Evolutionary conservation across 2,113 vertebrate species (phyloP).

Genomic region (Myanophis thanlyinensis): DNA sequence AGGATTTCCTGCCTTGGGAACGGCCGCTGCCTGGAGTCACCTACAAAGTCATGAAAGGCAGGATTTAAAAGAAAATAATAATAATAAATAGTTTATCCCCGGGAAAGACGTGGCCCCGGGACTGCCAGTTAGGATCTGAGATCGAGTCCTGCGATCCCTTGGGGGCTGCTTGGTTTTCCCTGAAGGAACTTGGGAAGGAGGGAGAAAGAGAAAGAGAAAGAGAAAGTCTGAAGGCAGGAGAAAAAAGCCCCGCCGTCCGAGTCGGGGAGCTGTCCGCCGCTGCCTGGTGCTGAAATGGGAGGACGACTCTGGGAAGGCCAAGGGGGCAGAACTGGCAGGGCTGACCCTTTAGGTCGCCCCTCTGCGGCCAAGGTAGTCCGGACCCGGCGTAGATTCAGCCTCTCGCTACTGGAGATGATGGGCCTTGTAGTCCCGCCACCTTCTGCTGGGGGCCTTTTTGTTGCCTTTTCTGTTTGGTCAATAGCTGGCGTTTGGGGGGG

Average conservation of each 20-base stretch:
- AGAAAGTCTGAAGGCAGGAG: not conserved
- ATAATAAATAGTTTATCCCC: not conserved
- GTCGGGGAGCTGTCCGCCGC: not conserved
- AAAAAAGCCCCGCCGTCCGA: not conserved
- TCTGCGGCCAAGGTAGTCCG: not conserved
- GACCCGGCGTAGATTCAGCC: not conserved
- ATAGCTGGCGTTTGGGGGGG: not conserved
- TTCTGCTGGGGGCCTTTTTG: not conserved
- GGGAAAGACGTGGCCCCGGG: not conserved
- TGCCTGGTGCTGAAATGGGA: not conserved
- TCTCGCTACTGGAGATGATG: not conserved
- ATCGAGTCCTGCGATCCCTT: not conserved
- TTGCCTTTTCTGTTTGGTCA: not conserved
- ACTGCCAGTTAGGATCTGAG: not conserved
- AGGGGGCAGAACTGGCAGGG: not conserved
- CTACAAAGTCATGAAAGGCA: not conserved
- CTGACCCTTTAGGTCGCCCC: accelerated
- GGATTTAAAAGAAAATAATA: too few relatives aligned
- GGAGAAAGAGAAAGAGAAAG: too few relatives aligned
- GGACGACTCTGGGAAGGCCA: not conserved
- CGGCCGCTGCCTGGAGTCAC: not conserved
- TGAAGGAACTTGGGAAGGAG: not conserved
- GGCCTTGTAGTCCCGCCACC: not conserved
- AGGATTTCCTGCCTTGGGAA: not conserved
- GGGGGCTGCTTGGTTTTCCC: not conserved